phyloP scores from a whole-genome alignment of 1,140 invertebrate genomes.

The Onthophagus taurus region DNA sequence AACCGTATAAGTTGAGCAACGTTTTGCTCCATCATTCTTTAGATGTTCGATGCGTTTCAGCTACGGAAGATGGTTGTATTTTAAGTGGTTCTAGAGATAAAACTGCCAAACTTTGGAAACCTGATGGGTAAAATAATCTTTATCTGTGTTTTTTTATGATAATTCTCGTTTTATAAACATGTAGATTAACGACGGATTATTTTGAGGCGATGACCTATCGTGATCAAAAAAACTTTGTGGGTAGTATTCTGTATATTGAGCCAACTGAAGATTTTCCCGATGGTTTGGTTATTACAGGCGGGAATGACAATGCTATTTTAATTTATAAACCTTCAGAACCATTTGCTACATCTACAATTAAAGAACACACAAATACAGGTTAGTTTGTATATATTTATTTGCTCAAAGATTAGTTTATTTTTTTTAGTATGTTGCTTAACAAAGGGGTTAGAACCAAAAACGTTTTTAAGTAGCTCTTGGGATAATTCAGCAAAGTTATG shows the following conservation, averaged over 20 bases:
- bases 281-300: slow-evolving; percentile 78
- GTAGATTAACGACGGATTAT: slow-evolving; percentile 26
- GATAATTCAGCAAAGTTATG: slow-evolving; percentile 79
- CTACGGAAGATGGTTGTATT: slow-evolving; percentile 57
- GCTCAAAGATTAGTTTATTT: background rate
- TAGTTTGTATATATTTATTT: slow-evolving; percentile 12
- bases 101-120: slow-evolving; percentile 75
- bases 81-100: slow-evolving; percentile 80
- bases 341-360: slow-evolving; percentile 56
- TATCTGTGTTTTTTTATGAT: slow-evolving; percentile 16
- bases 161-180: too few relatives aligned
- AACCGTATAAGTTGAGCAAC: slow-evolving; percentile 57
- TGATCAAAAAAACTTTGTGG: slow-evolving; percentile 81
- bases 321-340: slow-evolving; percentile 58
- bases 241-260: slow-evolving; percentile 63
- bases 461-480: slow-evolving; percentile 62
- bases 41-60: slow-evolving; percentile 70
- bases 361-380: slow-evolving; percentile 73
- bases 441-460: slow-evolving; percentile 42
- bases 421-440: slow-evolving; percentile 55
- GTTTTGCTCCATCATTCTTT: slow-evolving; percentile 67
- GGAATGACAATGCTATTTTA: slow-evolving; percentile 77
- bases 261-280: slow-evolving; percentile 57
- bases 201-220: slow-evolving; percentile 56
- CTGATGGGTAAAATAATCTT: slow-evolving; percentile 56